Base-by-base conservation (phyloP, 2,888 invertebrate genomes). In the Quadroppia sp. region DNA sequence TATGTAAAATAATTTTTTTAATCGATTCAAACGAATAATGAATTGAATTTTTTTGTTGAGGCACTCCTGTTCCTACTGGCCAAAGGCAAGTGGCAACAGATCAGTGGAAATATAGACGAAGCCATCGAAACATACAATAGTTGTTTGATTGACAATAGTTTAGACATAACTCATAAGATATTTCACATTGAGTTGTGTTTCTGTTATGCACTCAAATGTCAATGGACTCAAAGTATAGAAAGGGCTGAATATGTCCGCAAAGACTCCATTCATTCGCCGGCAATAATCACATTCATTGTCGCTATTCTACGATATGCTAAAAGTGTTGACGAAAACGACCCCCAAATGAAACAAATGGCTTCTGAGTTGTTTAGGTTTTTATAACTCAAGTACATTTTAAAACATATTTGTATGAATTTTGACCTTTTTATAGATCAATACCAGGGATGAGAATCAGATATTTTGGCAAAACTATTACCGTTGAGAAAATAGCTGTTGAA, bases 381-480 rank as follows among this genome's bases (percentile, higher is more conserved):
- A 32, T 13, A n/a, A 11, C 17, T 13, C 28, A 11, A 45, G 17
- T n/a, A 17, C 45, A 20, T 59, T 30, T 59, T 59, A 45, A 20
- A 7, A 25, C 15, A 6, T 30, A 17, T 64, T 36, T 20, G 7
- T 59, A 30, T 13, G 4, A 6, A 25, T 28, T 50, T 64, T 36
- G n/a, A 13, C n/a, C n/a, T n/a, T n/a, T n/a, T 48, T 70, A 17
- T 7, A 74, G 74, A 56, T 13, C 30, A 2, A 30, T 74, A 20
- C 74, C 74, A 13, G 23, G 7, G 30, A 71, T 74, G 40, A 69
- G 72, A 40, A 64, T 74, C 28, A 56, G 74, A 30, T 70, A 74
- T 36, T 59, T 71, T 50, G 74, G 74, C n/a, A 74, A 74, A 70
- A 74, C 74, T 13, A 74, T 74, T 13, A 71, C 74, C 2, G 28